Percentiles rank a stretch among this genome's conserved stretches.
Conservation (phyloP, 2,888 invertebrate genomes). For the Aspidiotus destructor region DNA sequence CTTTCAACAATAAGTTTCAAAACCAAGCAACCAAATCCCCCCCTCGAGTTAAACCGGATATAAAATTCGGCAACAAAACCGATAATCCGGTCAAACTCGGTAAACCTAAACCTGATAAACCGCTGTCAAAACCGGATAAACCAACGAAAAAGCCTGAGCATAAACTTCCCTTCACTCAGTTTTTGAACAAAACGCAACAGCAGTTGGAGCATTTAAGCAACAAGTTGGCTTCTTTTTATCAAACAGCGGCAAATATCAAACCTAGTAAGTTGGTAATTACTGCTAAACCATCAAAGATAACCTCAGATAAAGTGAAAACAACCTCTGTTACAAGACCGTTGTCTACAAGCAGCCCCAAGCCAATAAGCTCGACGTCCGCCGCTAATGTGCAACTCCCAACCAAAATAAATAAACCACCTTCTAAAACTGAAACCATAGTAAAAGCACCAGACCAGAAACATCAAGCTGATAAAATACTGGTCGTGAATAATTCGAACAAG, state of each 20-base stretch:
- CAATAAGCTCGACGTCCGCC: conserved; percentile 7
- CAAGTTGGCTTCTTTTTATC: conserved; percentile 14
- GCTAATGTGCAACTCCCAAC: neutral
- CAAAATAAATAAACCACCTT: neutral
- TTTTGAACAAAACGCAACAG: conserved; percentile 16
- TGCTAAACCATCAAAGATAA: neutral
- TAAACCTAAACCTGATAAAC: conserved; percentile 5
- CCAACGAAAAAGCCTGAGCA: conserved; percentile 20
- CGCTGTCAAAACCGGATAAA: neutral
- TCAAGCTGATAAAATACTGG: conserved; percentile 19
- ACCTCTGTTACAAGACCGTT: neutral
- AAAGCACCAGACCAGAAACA: neutral
- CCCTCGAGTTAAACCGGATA: neutral
- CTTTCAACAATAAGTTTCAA: neutral
- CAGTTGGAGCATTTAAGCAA: conserved; percentile 1
- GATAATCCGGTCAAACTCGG: neutral
- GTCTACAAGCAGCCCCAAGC: neutral
- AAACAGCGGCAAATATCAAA: conserved; percentile 21
- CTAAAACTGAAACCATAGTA: conserved; percentile 8
- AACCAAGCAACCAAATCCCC: neutral
- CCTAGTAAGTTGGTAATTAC: conserved; percentile 13
- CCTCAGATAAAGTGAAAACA: neutral
- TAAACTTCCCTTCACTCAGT: conserved; percentile 5
- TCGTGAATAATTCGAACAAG: conserved; percentile 8
- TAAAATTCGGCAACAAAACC: conserved; percentile 5